Conservation (phyloP, 1,140 invertebrate species). For the Luehdorfia chinensis region DNA sequence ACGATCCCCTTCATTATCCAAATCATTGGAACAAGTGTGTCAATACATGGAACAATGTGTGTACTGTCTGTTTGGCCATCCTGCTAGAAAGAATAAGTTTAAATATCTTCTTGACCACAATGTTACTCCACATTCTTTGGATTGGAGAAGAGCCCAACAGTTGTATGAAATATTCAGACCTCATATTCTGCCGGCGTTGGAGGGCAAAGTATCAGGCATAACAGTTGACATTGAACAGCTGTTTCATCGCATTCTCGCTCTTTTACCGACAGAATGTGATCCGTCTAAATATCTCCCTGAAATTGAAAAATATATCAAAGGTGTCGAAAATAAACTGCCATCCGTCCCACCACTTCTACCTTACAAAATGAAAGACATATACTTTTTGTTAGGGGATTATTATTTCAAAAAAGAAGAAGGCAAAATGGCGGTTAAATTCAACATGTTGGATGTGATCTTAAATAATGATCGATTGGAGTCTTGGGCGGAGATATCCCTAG, state of each 20-base stretch:
- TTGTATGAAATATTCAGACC: constrained; percentile 92
- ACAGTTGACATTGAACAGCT: constrained; percentile 86
- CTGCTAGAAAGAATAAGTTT: constrained; percentile 85
- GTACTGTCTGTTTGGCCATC: constrained; percentile 92
- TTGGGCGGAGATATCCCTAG: constrained; percentile 93
- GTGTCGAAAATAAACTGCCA: constrained; percentile 77
- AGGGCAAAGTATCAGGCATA: constrained; percentile 86
- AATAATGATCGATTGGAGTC: constrained; percentile 90
- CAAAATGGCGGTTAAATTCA: constrained; percentile 88
- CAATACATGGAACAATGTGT: constrained; percentile 92
- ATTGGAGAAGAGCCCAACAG: constrained; percentile 86
- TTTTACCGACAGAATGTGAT: constrained; percentile 84
- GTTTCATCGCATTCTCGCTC: constrained; percentile 84
- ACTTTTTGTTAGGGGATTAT: constrained; percentile 94
- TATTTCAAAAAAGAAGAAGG: constrained; percentile 93
- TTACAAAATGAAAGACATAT: constrained; percentile 84
- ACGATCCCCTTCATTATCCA: constrained; percentile 77
- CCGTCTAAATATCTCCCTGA: constrained; percentile 79
- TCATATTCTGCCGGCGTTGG: constrained; percentile 88
- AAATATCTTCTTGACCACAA: constrained; percentile 89
- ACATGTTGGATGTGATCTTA: constrained; percentile 88
- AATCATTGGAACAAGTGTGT: constrained; percentile 79
- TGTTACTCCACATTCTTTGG: constrained; percentile 83
- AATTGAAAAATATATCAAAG: constrained; percentile 83
- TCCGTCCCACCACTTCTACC: constrained; percentile 67